Conservation (phyloP, 2,113 vertebrate genomes). For the Erythrolamprus reginae region DNA sequence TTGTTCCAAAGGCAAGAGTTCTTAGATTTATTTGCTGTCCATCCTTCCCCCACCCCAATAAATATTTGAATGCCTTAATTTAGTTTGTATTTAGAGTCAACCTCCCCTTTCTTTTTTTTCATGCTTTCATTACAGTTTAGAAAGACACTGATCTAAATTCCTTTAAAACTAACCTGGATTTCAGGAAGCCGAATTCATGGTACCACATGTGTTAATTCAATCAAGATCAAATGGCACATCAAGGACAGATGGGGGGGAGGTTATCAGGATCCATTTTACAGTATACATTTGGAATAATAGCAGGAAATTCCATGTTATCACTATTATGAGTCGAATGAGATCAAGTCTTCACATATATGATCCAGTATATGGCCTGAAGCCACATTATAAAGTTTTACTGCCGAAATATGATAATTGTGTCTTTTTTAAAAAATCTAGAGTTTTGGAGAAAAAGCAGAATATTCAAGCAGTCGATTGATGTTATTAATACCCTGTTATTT, state of each 20-base stretch:
- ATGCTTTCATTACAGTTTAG: constrained; percentile 18
- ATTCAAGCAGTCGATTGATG: not conserved
- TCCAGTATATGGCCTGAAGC: not conserved
- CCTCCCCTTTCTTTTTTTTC: constrained; percentile 16
- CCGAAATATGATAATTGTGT: not conserved
- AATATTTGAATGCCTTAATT: not conserved
- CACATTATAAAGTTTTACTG: not conserved
- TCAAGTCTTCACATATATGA: not conserved
- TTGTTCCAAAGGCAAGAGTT: not conserved
- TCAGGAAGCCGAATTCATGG: not conserved
- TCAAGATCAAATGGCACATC: not conserved
- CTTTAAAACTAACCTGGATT: not conserved
- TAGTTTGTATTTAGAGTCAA: not conserved
- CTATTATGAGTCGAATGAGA: not conserved
- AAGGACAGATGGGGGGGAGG: not conserved
- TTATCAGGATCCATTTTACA: not conserved
- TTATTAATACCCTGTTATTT: not conserved
- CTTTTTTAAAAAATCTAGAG: not conserved
- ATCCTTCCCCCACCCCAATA: not conserved
- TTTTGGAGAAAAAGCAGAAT: not conserved
- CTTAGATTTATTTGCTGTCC: not conserved
- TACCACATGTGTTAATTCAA: constrained; percentile 18
- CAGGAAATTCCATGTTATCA: constrained; percentile 9
- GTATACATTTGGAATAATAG: not conserved
- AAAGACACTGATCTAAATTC: not conserved